These are phyloP conservation scores for Temnothorax rugatulus DNA, from an alignment of 2,888 invertebrate species.

Conservation along the genomic window DNA sequence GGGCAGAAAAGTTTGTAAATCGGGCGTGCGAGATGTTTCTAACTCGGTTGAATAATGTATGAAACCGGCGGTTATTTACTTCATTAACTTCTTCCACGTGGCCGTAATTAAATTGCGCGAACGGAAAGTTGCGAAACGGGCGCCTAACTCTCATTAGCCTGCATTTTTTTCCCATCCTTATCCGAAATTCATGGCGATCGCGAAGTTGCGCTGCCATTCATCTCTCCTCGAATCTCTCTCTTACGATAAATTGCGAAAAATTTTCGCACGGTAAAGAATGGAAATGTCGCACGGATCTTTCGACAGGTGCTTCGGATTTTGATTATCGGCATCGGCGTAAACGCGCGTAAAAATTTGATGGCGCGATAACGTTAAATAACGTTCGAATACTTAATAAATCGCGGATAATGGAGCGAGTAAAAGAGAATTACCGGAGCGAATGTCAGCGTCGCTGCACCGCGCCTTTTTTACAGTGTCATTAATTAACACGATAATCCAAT, in stretches of 20 bases:
- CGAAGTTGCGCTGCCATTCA: background rate
- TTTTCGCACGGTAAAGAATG: background rate
- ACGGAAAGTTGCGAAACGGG: slow-evolving; percentile 48
- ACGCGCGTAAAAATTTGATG: slow-evolving; percentile 4
- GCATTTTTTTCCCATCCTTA: slow-evolving; percentile 15
- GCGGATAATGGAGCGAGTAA: slow-evolving; percentile 1
- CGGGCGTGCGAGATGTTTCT: slow-evolving; percentile 54
- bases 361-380: slow-evolving; percentile 26
- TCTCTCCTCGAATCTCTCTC: background rate
- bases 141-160: slow-evolving; percentile 50
- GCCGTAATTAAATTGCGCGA: slow-evolving; percentile 56
- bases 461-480: slow-evolving; percentile 66
- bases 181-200: slow-evolving; percentile 30
- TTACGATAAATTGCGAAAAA: background rate
- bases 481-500: slow-evolving; percentile 70
- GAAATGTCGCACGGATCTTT: background rate
- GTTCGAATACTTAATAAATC: slow-evolving; percentile 31
- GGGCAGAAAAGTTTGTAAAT: slow-evolving; percentile 51
- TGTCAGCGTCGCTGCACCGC: background rate
- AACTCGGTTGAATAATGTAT: slow-evolving; percentile 56
- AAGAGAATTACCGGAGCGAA: background rate
- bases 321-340: background rate
- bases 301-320: background rate
- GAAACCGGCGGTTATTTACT: slow-evolving; percentile 56
- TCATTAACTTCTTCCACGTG: slow-evolving; percentile 58